phyloP scores from a whole-genome alignment of 1,140 invertebrate species.

The Drosophila carrolli region DNA sequence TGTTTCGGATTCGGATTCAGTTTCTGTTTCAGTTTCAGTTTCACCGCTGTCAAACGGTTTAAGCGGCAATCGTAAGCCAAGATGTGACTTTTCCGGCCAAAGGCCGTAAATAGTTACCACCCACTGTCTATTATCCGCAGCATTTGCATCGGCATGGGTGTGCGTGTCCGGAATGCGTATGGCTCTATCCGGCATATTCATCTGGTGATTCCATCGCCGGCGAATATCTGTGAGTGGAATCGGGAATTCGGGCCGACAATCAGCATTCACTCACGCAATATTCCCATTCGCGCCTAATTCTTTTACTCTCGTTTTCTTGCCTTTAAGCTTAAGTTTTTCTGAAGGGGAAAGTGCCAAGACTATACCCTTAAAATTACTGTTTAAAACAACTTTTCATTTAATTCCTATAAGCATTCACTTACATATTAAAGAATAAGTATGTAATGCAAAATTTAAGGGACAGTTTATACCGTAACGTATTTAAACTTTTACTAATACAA shows the following conservation, averaged over 20 bases:
- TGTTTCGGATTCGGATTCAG: neutral
- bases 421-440: too few relatives aligned
- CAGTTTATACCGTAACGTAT: too few relatives aligned
- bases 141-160: conserved; percentile 46
- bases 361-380: neutral
- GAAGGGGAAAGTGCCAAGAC: neutral
- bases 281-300: conserved; percentile 38
- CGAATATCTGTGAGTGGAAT: conserved; percentile 35
- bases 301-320: neutral
- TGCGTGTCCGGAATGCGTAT: conserved; percentile 49
- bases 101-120: conserved; percentile 21
- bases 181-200: conserved; percentile 12
- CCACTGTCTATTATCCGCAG: conserved; percentile 56
- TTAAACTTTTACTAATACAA: too few relatives aligned
- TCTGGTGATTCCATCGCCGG: neutral
- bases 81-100: neutral
- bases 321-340: neutral
- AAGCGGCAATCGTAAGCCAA: conserved; percentile 10
- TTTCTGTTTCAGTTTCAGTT: neutral
- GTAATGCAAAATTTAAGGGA: too few relatives aligned
- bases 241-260: conserved; percentile 24
- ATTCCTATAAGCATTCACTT: too few relatives aligned
- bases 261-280: conserved; percentile 25
- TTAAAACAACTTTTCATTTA: too few relatives aligned
- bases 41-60: conserved; percentile 14